A percentile compares a stretch with the other conserved stretches of the same genome.
Evolutionary conservation across 1,140 invertebrate genomes (phyloP).

Genomic region (Camponotus vicinus): DNA sequence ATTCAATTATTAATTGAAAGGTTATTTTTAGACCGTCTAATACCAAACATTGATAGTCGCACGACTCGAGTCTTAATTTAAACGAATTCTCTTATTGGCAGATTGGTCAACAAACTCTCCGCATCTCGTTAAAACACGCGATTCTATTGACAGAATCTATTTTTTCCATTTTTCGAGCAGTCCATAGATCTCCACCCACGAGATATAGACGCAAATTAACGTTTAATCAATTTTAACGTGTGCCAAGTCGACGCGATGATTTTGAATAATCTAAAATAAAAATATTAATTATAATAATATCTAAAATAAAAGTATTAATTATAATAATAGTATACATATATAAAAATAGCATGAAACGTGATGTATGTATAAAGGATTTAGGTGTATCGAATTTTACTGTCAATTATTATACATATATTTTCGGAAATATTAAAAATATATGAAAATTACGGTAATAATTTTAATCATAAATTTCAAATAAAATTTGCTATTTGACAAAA

Average conservation of each 20-base stretch:
- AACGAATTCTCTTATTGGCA: constrained; percentile 51
- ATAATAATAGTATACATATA: too few relatives aligned
- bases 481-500: neutral
- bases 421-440: neutral
- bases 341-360: too few relatives aligned
- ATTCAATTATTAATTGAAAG: constrained; percentile 77
- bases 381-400: neutral
- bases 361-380: neutral
- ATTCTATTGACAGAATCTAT: constrained; percentile 24
- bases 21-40: constrained; percentile 72
- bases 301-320: too few relatives aligned
- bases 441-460: neutral
- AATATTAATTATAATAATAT: neutral
- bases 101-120: constrained; percentile 52
- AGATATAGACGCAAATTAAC: neutral
- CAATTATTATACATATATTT: neutral
- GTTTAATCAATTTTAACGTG: neutral
- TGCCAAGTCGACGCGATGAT: neutral
- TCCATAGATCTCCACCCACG: neutral
- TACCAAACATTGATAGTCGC: constrained; percentile 54
- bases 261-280: neutral
- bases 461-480: neutral
- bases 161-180: neutral
- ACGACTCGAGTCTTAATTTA: constrained; percentile 57
- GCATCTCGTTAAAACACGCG: neutral